Evolutionary conservation across 1,140 invertebrate genomes (phyloP).

Genomic region (Cherax destructor): DNA sequence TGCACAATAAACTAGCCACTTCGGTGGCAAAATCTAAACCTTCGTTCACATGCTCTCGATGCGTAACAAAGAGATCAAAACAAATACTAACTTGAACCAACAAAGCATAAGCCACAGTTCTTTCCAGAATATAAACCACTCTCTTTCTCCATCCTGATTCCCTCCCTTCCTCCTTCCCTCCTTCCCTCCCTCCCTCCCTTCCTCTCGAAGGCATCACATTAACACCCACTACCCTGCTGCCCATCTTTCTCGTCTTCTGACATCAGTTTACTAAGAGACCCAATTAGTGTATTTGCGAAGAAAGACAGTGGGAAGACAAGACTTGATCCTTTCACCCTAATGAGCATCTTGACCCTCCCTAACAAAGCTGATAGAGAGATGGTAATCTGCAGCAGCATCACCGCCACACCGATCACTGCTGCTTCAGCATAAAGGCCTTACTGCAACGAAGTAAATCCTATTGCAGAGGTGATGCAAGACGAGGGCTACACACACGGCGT

Average conservation of each 20-base stretch:
- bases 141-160: too few relatives aligned
- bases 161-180: background rate
- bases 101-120: too few relatives aligned
- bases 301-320: slow-evolving; percentile 10
- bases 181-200: background rate
- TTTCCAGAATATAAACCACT: too few relatives aligned
- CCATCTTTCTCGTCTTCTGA: background rate
- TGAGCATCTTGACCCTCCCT: background rate
- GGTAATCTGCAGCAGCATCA: background rate
- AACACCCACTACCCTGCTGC: background rate
- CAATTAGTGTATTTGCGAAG: slow-evolving; percentile 21
- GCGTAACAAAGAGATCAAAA: too few relatives aligned
- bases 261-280: slow-evolving; percentile 1
- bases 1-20: too few relatives aligned
- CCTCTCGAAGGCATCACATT: background rate
- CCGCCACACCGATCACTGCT: background rate
- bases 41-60: too few relatives aligned
- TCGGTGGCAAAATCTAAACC: too few relatives aligned
- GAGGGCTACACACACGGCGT: background rate
- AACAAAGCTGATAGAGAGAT: background rate
- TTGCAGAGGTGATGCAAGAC: background rate
- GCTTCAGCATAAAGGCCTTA: background rate
- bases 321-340: slow-evolving; percentile 24
- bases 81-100: too few relatives aligned
- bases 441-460: background rate